A percentile compares a stretch with the other conserved stretches of the same genome.
These are phyloP conservation scores for Echeneis naucrates DNA, from an alignment of 2,797 vertebrate genomes.

Conservation along the genomic window DNA sequence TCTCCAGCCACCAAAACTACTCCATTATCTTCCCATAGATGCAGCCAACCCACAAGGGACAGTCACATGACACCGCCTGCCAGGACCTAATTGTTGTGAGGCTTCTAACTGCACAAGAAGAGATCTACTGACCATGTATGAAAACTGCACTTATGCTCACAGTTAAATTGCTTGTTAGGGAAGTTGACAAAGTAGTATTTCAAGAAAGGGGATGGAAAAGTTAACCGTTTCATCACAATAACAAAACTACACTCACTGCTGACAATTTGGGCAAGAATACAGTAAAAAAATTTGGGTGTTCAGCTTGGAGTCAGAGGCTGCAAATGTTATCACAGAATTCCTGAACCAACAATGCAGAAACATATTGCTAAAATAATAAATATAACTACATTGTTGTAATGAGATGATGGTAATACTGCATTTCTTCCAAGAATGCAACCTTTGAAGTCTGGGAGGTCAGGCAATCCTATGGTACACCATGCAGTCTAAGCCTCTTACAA, in stretches of 20 bases:
- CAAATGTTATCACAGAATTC: background rate
- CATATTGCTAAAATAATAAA: background rate
- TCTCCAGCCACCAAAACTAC: constrained; percentile 79
- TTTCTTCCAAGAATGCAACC: constrained; percentile 6
- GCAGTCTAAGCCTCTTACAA: background rate
- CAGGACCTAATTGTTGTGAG: constrained; percentile 70
- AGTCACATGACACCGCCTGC: constrained; percentile 83
- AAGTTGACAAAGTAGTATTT: background rate
- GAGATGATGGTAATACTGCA: background rate
- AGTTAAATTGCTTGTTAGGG: constrained; percentile 9
- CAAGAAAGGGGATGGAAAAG: background rate
- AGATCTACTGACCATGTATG: constrained; percentile 55
- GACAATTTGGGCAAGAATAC: background rate
- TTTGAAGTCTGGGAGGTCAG: constrained; percentile 6
- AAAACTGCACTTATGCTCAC: constrained; percentile 34
- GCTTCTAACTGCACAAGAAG: constrained; percentile 64
- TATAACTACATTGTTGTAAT: background rate
- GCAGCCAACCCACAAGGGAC: constrained; percentile 71
- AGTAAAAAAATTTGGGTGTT: no score
- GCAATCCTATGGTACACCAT: constrained; percentile 7
- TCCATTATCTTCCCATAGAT: constrained; percentile 82
- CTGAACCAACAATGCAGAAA: background rate
- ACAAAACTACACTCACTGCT: background rate
- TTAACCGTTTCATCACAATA: background rate
- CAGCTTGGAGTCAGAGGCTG: background rate